Conservation (phyloP, 2,888 invertebrate genomes). For the Stenodera caucasica region DNA sequence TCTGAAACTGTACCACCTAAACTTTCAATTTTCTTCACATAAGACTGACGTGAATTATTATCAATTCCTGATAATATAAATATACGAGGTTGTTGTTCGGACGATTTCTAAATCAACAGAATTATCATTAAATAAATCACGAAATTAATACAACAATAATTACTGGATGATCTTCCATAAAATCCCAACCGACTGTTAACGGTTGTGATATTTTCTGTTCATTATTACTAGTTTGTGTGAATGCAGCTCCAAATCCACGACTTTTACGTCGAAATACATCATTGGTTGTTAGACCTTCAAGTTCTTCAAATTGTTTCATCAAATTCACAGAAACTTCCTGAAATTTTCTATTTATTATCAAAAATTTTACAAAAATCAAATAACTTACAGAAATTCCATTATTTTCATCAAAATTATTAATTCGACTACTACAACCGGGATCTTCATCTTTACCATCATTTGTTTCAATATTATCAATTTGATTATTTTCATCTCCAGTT, state of each 20-base stretch:
- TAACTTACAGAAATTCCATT: background rate
- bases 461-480: slow-evolving; percentile 13
- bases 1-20: slow-evolving; percentile 67
- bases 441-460: background rate
- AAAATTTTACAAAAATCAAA: background rate
- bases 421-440: background rate
- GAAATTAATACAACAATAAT: slow-evolving; percentile 8
- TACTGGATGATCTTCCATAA: slow-evolving; percentile 50
- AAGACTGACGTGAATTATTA: slow-evolving; percentile 30
- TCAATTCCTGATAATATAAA: slow-evolving; percentile 51
- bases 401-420: background rate
- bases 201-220: slow-evolving; percentile 59
- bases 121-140: background rate
- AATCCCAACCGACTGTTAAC: slow-evolving; percentile 75
- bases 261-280: slow-evolving; percentile 40
- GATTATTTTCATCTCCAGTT: slow-evolving; percentile 5
- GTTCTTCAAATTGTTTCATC: slow-evolving; percentile 56
- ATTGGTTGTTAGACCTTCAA: slow-evolving; percentile 53
- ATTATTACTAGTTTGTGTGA: slow-evolving; percentile 30
- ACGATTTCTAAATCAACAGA: slow-evolving; percentile 10
- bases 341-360: background rate
- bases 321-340: background rate
- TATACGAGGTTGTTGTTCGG: slow-evolving; percentile 21
- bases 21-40: slow-evolving; percentile 40
- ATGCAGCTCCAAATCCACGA: slow-evolving; percentile 49